phyloP scores from a whole-genome alignment of 2,888 invertebrate genomes.

The Sinotaia quadrata region DNA sequence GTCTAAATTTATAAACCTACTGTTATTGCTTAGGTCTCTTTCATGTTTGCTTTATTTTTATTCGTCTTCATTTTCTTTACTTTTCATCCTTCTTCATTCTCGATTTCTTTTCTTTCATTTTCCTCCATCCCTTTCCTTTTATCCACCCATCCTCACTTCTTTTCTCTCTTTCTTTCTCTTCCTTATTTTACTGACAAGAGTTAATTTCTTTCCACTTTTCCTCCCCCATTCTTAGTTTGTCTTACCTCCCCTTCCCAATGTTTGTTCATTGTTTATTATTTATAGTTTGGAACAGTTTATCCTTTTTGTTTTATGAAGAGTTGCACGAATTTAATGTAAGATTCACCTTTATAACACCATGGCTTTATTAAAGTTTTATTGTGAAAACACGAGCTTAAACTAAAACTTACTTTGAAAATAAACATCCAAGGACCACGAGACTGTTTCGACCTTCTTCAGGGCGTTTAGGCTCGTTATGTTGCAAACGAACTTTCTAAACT shows the following conservation, averaged over 20 bases:
- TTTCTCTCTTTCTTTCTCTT: neutral
- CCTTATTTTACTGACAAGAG: too few relatives aligned
- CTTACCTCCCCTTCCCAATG: too few relatives aligned
- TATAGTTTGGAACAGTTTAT: too few relatives aligned
- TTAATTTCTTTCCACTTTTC: too few relatives aligned
- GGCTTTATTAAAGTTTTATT: too few relatives aligned
- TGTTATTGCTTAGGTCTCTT: neutral
- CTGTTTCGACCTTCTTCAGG: neutral
- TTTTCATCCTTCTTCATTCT: neutral
- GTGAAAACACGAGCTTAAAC: too few relatives aligned
- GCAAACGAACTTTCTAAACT: constrained; percentile 4
- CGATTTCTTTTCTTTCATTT: neutral
- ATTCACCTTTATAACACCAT: too few relatives aligned
- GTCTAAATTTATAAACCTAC: neutral
- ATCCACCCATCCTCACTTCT: neutral
- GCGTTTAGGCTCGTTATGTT: constrained; percentile 19
- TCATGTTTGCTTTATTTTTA: neutral
- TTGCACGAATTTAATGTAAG: too few relatives aligned
- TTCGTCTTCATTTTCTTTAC: too few relatives aligned
- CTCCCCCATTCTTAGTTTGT: too few relatives aligned
- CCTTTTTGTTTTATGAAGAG: too few relatives aligned
- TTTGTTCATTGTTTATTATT: too few relatives aligned
- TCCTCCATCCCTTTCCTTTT: neutral
- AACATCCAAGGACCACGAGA: constrained; percentile 16
- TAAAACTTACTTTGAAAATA: neutral